phyloP scores from a whole-genome alignment of 1,140 invertebrate species.

The Tetramorium alpestre region DNA sequence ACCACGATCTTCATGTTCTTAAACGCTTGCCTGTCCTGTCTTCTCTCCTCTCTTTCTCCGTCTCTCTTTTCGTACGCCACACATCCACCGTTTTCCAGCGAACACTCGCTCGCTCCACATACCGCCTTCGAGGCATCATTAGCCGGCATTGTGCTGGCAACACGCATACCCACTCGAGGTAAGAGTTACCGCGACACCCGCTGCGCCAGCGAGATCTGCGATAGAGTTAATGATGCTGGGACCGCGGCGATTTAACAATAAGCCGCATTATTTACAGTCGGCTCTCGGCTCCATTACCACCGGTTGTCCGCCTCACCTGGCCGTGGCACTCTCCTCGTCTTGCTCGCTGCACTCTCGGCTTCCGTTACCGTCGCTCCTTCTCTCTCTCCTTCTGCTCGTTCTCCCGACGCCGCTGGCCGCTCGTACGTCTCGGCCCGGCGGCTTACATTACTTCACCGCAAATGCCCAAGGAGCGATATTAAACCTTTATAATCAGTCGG shows the following conservation, averaged over 20 bases:
- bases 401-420: conserved; percentile 35
- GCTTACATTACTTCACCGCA: conserved; percentile 67
- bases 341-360: neutral
- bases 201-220: conserved; percentile 79
- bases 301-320: conserved; percentile 75
- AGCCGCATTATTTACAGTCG: conserved; percentile 82
- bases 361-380: conserved; percentile 11
- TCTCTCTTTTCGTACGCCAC: conserved; percentile 60
- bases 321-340: conserved; percentile 41
- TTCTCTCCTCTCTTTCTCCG: neutral
- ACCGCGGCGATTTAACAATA: conserved; percentile 81
- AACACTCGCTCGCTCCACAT: conserved; percentile 63
- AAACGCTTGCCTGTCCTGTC: neutral
- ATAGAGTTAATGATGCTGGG: conserved; percentile 83
- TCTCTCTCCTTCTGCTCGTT: conserved; percentile 29
- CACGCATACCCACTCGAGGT: conserved; percentile 75
- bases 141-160: conserved; percentile 79
- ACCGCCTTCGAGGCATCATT: conserved; percentile 80
- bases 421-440: conserved; percentile 57
- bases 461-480: conserved; percentile 68
- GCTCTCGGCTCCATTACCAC: conserved; percentile 74
- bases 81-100: conserved; percentile 36
- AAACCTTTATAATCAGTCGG: conserved; percentile 75
- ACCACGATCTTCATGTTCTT: conserved; percentile 28
- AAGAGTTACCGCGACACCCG: conserved; percentile 82